phyloP scores from a whole-genome alignment of 2,113 vertebrate species.

The Petromus typicus region DNA sequence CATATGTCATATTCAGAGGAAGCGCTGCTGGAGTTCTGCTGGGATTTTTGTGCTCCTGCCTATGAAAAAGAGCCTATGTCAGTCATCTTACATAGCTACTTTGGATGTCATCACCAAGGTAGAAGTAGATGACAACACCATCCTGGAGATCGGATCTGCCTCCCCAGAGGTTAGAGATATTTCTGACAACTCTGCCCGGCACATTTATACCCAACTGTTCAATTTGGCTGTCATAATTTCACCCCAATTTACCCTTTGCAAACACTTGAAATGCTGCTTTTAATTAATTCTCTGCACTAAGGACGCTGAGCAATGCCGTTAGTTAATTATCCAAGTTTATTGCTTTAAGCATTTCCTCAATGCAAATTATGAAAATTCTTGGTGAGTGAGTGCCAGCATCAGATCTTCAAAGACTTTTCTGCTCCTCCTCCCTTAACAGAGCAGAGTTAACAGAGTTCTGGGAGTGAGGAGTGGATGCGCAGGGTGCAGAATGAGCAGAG shows the following conservation, averaged over 20 bases:
- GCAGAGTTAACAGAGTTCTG: too few species aligned
- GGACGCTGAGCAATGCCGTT: conserved; percentile 71
- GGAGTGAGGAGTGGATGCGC: not conserved
- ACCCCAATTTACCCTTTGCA: conserved; percentile 71
- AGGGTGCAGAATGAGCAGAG: not conserved
- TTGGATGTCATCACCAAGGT: not conserved
- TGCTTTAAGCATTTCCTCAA: conserved; percentile 76
- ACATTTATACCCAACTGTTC: conserved; percentile 46
- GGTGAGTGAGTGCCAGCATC: conserved; percentile 53
- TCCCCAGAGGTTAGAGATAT: conserved; percentile 36
- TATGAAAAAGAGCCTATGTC: not conserved
- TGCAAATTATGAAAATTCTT: conserved; percentile 65
- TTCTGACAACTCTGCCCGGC: conserved; percentile 46
- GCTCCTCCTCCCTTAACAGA: not conserved
- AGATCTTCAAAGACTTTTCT: conserved; percentile 63
- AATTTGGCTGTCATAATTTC: conserved; percentile 57
- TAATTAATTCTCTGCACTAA: conserved; percentile 74
- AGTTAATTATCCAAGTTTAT: conserved; percentile 75
- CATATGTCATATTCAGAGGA: not conserved
- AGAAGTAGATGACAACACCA: conserved; percentile 10
- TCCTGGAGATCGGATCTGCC: conserved; percentile 40
- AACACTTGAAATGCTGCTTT: conserved; percentile 38
- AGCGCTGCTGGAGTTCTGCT: not conserved
- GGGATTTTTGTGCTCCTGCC: not conserved
- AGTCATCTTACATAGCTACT: not conserved